Evolutionary conservation across 2,113 vertebrate species (phyloP).

Genomic region (Verasper variegatus): DNA sequence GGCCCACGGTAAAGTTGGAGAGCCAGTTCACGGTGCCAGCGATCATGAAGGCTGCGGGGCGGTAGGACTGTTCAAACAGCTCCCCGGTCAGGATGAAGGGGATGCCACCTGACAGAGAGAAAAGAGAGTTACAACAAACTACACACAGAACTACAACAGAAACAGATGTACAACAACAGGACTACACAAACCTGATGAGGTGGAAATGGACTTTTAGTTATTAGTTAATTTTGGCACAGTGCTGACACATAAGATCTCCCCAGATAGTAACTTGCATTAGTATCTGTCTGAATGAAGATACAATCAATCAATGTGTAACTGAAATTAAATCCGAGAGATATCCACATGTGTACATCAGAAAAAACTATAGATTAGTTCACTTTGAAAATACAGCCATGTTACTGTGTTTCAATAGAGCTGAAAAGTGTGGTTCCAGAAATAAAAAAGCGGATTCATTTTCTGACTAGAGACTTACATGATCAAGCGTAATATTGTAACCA

Average conservation of each 20-base stretch:
- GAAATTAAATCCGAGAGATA: too few species aligned
- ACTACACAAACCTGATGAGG: not conserved
- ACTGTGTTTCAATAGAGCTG: too few species aligned
- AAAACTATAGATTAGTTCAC: too few species aligned
- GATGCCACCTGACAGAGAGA: slow-evolving; percentile 87
- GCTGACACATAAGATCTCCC: not conserved
- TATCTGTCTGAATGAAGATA: not conserved
- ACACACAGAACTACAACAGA: slow-evolving; percentile 1
- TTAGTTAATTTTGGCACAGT: not conserved
- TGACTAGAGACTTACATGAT: too few species aligned
- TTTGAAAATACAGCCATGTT: too few species aligned
- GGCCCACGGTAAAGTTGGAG: slow-evolving; percentile 89
- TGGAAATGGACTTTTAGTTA: not conserved
- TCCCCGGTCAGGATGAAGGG: slow-evolving; percentile 93
- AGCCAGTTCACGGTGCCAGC: slow-evolving; percentile 93
- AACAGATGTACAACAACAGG: too few species aligned
- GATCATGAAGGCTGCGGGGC: slow-evolving; percentile 90
- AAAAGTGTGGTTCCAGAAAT: too few species aligned
- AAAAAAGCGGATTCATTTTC: too few species aligned
- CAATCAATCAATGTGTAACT: too few species aligned
- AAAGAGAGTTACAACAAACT: slow-evolving; percentile 1
- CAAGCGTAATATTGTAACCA: too few species aligned
- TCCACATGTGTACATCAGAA: too few species aligned
- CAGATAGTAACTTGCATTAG: not conserved
- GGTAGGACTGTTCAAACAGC: slow-evolving; percentile 91